Evolutionary conservation across 2,113 vertebrate genomes (phyloP), one percentile per base, ranked within the genome.

Genomic region (Ceyx margarethae): DNA sequence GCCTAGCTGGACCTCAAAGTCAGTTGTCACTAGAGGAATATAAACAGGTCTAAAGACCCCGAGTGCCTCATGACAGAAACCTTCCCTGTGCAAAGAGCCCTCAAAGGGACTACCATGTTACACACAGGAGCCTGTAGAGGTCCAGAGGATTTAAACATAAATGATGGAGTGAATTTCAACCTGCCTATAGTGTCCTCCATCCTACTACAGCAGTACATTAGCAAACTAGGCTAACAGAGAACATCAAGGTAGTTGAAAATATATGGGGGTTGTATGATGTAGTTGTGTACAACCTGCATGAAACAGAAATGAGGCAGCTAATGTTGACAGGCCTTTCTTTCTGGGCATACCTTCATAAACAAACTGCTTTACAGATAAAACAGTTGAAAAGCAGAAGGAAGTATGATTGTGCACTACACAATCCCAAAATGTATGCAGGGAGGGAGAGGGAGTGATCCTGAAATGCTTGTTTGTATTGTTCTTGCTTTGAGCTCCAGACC

Each of bases 31-130:
- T 17, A 2, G 11, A 35, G 53, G 40, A 77, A 45, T 46, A 93
- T 5, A 40, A 74, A 83, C 2, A 64, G 31, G 13, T 51, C 25
- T 19, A 28, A 73, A 83, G 58, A 22, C 10, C 25, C 7, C 2
- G 31, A 58, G 19, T 23, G 46, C 15, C 68, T 25, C 2, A 1
- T 12, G 22, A 46, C 56, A 93, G 85, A 57, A 60, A 26, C 73
- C 45, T 26, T 13, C 33, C 57, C 60, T 42, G 62, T 16, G 7
- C 58, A 16, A 40, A 53, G 28, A 61, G n/a, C 45, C 23, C 86
- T 51, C 0, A 0, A 65, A 78, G 45, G 53, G 15, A 4, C 54
- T 76, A 58, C 11, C 0, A 4, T 9, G 28, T 5, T 5, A 14
- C 2, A 7, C 28, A 65, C 56, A 58, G 42, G 60, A 71, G 62